Conservation (phyloP, 2,888 invertebrate species). For the Rambutsinella grinnellia region DNA sequence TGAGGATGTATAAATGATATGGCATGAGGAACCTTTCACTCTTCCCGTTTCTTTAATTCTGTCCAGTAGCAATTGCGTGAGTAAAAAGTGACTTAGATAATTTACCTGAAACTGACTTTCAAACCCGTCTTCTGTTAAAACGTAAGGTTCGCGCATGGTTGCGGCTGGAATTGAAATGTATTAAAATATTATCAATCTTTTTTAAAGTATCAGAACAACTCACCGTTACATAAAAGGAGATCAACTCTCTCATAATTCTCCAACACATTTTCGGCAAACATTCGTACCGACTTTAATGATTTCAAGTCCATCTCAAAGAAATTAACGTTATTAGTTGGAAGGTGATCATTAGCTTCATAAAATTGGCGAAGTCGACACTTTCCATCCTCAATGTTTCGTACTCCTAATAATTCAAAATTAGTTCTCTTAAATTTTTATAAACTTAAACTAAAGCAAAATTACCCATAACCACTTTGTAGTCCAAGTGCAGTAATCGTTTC, state of each 20-base stretch:
- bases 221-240: conserved; percentile 85
- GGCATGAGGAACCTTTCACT: conserved; percentile 71
- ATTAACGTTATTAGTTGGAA: conserved; percentile 72
- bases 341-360: not conserved
- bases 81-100: conserved; percentile 86
- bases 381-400: conserved; percentile 14
- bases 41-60: conserved; percentile 77
- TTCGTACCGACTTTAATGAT: conserved; percentile 81
- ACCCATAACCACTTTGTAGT: conserved; percentile 81
- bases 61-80: conserved; percentile 85
- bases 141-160: conserved; percentile 17
- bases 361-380: conserved; percentile 15
- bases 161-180: conserved; percentile 19
- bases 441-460: not conserved
- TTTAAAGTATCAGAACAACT: too few species aligned
- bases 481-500: conserved; percentile 73
- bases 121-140: conserved; percentile 15
- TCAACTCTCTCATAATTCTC: conserved; percentile 77
- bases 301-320: conserved; percentile 82
- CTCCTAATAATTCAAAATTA: conserved; percentile 5
- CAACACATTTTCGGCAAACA: conserved; percentile 79
- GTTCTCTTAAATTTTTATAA: not conserved
- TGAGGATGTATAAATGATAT: conserved; percentile 89
- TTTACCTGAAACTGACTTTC: conserved; percentile 74
- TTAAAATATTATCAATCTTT: not conserved